Conservation (phyloP, 1,140 invertebrate species). For the Caenorhabditis latens region DNA sequence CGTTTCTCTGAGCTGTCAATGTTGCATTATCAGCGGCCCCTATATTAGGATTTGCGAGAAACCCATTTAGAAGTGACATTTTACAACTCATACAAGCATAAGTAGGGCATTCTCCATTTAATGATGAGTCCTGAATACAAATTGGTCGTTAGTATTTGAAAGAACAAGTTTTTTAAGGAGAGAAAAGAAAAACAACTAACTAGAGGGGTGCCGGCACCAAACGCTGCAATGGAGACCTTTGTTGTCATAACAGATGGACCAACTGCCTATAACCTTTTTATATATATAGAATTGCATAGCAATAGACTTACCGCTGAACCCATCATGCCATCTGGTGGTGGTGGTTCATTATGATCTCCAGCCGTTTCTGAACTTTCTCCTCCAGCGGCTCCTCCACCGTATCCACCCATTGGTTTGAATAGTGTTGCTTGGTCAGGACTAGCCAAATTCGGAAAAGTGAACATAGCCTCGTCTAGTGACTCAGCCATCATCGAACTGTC, state of each 20-base stretch:
- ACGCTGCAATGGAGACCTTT: slow-evolving; percentile 29
- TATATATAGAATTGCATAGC: neutral
- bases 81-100: slow-evolving; percentile 49
- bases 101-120: slow-evolving; percentile 29
- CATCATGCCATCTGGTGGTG: neutral
- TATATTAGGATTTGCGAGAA: slow-evolving; percentile 24
- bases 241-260: slow-evolving; percentile 4
- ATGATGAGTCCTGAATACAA: slow-evolving; percentile 12
- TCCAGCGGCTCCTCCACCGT: neutral
- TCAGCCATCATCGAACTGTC: slow-evolving; percentile 45
- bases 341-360: neutral
- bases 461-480: slow-evolving; percentile 57
- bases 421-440: slow-evolving; percentile 16
- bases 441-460: slow-evolving; percentile 55
- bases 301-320: neutral
- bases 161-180: neutral
- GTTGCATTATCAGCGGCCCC: slow-evolving; percentile 37
- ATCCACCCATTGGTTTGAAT: neutral
- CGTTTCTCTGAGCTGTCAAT: slow-evolving; percentile 25
- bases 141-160: neutral
- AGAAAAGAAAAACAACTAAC: neutral
- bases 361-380: neutral
- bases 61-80: slow-evolving; percentile 51
- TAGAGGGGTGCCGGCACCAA: slow-evolving; percentile 13
- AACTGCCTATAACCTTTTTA: neutral